Base-by-base conservation (phyloP, 1,140 invertebrate species). In the Mactra quadrangularis region DNA sequence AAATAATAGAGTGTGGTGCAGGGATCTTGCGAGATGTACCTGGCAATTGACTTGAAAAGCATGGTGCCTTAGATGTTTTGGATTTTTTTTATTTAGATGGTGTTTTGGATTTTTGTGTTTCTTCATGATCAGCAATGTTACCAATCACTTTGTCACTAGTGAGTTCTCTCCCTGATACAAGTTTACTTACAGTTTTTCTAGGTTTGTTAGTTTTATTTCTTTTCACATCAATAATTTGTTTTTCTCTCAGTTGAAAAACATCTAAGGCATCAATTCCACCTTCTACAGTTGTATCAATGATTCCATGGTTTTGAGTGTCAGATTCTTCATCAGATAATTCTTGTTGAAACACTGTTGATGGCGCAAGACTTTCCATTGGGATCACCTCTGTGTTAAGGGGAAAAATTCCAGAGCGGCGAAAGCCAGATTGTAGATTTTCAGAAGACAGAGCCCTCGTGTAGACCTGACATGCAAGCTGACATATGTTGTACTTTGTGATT, bases 401-500 rank as follows among this genome's bases (percentile, higher is more conserved):
- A 45, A 22, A 72, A 47, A 71, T 50, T 1, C 78, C 53, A 47
- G 60, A 41, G 27, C 55, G 57, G n/a, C 22, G 6, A 62, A 82
- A 82, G 25, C 31, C 22, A 17, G 52, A 57, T 9, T 53, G 62
- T 1, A 84, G 19, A 38, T 78, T 77, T 17, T 50, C 62, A 15
- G 81, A 11, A 35, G n/a, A 33, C 3, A 83, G 19, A n/a, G 68
- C 45, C n/a, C 15, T 33, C 3, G 22, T 33, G 38, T 82, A 82
- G 0, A 33, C 57, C 29, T 68, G 66, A 35, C 81, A 75, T 2
- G 29, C 31, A 15, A 83, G 0, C 17, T 57, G 35, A 50, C 81
- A 83, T 19, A 74, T 76, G 22, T 62, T 57, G n/a, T 83, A 41
- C 31, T 22, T 68, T 9, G 45, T 52, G 11, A 83, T 57, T 33